Evolutionary conservation across 2,888 invertebrate species (phyloP).

Genomic region (Habroteleia sp.): DNA sequence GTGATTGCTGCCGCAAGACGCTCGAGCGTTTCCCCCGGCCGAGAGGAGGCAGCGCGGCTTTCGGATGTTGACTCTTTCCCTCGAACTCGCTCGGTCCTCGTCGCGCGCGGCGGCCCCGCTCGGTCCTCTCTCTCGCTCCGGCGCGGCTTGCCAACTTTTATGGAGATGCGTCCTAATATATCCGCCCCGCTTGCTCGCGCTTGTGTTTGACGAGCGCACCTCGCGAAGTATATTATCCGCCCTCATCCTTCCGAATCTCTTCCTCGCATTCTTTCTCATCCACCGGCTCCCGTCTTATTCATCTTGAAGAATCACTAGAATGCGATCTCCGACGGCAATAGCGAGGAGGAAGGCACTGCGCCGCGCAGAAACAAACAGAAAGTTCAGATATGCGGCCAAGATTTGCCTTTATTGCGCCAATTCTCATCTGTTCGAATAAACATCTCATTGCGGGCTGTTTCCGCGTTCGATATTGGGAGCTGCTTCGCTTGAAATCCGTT

Average conservation of each 20-base stretch:
- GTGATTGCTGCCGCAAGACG: slow-evolving; percentile 80
- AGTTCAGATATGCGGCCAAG: slow-evolving; percentile 57
- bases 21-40: slow-evolving; percentile 71
- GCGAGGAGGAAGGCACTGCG: slow-evolving; percentile 70
- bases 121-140: slow-evolving; percentile 45
- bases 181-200: slow-evolving; percentile 79
- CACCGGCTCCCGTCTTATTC: slow-evolving; percentile 57
- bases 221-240: slow-evolving; percentile 66
- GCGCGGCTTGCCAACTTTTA: slow-evolving; percentile 78
- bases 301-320: slow-evolving; percentile 77
- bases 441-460: slow-evolving; percentile 44
- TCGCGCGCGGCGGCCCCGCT: slow-evolving; percentile 33
- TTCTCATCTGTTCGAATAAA: slow-evolving; percentile 37
- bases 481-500: too few relatives aligned
- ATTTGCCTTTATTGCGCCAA: slow-evolving; percentile 60
- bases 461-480: too few relatives aligned
- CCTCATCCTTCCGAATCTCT: slow-evolving; percentile 64
- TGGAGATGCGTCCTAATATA: slow-evolving; percentile 81
- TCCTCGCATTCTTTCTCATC: slow-evolving; percentile 56
- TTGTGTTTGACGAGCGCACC: slow-evolving; percentile 81
- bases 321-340: slow-evolving; percentile 72
- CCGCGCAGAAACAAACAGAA: slow-evolving; percentile 64
- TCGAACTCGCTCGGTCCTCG: slow-evolving; percentile 48
- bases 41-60: slow-evolving; percentile 70
- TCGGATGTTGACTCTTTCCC: slow-evolving; percentile 68